A percentile compares a stretch with the other conserved stretches of the same genome.
Conservation (phyloP, 2,888 invertebrate species). For the Cantharis rufa region DNA sequence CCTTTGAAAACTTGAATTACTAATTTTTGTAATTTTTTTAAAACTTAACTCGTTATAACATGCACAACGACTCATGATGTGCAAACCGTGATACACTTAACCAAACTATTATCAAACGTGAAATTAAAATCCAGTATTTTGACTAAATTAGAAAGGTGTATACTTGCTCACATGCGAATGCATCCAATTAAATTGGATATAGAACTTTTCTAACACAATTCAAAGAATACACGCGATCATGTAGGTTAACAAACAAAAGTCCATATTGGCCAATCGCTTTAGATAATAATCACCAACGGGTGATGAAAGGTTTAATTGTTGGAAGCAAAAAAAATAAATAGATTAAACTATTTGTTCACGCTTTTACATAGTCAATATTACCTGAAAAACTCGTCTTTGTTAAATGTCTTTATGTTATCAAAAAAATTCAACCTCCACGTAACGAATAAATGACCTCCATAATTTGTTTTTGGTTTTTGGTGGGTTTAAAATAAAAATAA, state of each 20-base stretch:
- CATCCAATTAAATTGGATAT: neutral
- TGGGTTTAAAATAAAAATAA: too few relatives aligned
- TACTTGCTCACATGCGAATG: neutral
- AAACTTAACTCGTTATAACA: too few relatives aligned
- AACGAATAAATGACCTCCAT: neutral
- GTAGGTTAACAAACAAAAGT: neutral
- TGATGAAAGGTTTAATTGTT: neutral
- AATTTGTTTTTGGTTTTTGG: too few relatives aligned
- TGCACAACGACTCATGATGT: too few relatives aligned
- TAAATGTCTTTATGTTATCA: neutral
- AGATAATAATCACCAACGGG: neutral
- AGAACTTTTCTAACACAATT: neutral
- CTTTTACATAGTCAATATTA: neutral
- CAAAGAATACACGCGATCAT: neutral
- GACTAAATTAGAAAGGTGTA: neutral
- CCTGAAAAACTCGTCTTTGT: neutral
- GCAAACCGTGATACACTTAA: too few relatives aligned
- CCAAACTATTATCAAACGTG: too few relatives aligned
- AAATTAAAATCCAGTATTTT: neutral
- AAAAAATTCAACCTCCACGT: neutral
- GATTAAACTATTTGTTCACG: neutral
- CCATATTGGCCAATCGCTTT: neutral
- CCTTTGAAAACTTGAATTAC: too few relatives aligned
- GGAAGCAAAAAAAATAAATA: neutral
- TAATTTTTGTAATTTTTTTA: too few relatives aligned